phyloP scores from a whole-genome alignment of 1,140 invertebrate genomes.

The Tetramorium alpestre region DNA sequence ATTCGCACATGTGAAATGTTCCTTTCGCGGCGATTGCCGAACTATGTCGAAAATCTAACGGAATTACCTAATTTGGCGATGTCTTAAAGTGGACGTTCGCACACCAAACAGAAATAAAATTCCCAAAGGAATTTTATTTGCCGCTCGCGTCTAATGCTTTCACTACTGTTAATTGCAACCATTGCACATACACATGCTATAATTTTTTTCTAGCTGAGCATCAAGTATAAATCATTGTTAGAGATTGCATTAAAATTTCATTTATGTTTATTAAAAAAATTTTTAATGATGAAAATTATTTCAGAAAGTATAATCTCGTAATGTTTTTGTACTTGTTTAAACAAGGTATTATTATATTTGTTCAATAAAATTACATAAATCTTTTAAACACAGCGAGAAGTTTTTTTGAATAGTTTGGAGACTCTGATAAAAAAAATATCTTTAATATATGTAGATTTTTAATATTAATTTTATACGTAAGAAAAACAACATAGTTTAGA shows the following conservation, averaged over 20 bases:
- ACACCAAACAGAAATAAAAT: neutral
- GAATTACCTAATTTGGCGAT: neutral
- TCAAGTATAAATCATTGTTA: neutral
- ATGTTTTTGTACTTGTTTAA: neutral
- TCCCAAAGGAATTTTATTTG: slow-evolving; percentile 5
- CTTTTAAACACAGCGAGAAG: neutral
- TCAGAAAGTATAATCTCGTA: neutral
- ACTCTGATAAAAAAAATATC: neutral
- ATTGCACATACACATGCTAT: neutral
- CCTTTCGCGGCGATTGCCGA: slow-evolving; percentile 5
- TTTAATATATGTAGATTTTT: neutral
- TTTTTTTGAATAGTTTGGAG: neutral
- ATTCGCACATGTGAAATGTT: slow-evolving; percentile 34
- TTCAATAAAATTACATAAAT: neutral
- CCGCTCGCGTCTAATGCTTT: neutral
- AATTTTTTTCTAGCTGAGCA: neutral
- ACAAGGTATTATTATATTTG: neutral
- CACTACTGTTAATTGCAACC: slow-evolving; percentile 16
- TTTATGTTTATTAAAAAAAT: neutral
- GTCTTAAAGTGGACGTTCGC: neutral
- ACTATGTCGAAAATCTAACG: slow-evolving; percentile 25
- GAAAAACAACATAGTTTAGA: neutral
- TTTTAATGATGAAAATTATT: neutral
- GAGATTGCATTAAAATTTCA: neutral
- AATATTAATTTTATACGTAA: neutral